Evolutionary conservation across 1,140 invertebrate species (phyloP), one percentile per base, ranked within the genome.

Genomic region (Diploscapter pachys): DNA sequence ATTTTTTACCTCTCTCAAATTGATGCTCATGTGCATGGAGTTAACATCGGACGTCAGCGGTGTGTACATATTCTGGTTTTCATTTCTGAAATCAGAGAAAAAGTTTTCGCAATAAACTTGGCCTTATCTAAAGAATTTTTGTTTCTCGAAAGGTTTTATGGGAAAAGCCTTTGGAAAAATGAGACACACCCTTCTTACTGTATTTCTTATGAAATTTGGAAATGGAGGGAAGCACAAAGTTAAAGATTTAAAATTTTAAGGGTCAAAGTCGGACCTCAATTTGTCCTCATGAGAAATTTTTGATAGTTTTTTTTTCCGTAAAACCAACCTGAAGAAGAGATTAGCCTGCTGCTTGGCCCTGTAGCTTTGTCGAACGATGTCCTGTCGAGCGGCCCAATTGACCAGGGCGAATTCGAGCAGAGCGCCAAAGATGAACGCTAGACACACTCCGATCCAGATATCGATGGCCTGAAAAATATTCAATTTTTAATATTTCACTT

Each of bases 391-490:
- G 13, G 94, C 94, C 87, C 96, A 97, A 87, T 97, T 97, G 67
- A 97, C 94, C 69, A 97, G 89, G 49, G 94, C 94, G 85, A 97
- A 97, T 88, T 97, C 94, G 59, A 97, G 89, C 75, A 97, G 87
- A 11, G 94, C 94, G 51, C 93, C 93, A 86, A 97, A 97, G n/a
- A 97, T 94, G 87, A 97, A 96, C 31, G 93, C 95, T 71, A 96
- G 89, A 87, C 94, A 96, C 11, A 96, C 94, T 50, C 94, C 94
- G 62, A 94, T 97, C 94, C 94, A 96, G 62, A 96, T 93, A 86
- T 96, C 94, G 80, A 97, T 95, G 75, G 94, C 81, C 81, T 84
- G 48, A 70, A 67, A 63, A 64, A 31, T 59, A 1, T 59, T 2
- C 31, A 11, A 59, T 11, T 59, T 59, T 31, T 11, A 59, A 59